These are phyloP conservation scores for Channa striata DNA, from an alignment of 2,797 vertebrate genomes.

Conservation along the genomic window DNA sequence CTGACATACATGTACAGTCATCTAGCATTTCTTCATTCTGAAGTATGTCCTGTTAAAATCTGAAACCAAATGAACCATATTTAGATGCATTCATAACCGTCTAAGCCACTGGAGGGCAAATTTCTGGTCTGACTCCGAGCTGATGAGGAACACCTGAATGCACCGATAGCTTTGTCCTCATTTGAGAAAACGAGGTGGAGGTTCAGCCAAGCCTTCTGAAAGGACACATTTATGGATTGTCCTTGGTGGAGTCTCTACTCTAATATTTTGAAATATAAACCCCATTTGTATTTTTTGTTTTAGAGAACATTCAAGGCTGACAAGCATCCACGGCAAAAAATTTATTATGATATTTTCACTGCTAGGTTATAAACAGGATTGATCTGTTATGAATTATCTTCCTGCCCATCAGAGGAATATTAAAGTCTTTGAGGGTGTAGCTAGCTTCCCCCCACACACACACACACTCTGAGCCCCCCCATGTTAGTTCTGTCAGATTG, in stretches of 20 bases:
- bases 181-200: neutral
- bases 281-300: neutral
- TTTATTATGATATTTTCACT: neutral
- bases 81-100: neutral
- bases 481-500: slow-evolving; percentile 40
- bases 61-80: slow-evolving; percentile 1
- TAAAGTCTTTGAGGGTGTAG: slow-evolving; percentile 44
- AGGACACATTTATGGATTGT: neutral
- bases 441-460: slow-evolving; percentile 36
- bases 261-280: neutral
- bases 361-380: slow-evolving; percentile 29
- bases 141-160: slow-evolving; percentile 8
- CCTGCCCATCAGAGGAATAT: slow-evolving; percentile 30
- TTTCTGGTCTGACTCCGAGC: neutral
- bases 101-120: neutral
- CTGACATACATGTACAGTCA: too few relatives aligned
- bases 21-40: neutral
- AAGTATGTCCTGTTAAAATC: neutral
- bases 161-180: slow-evolving; percentile 17
- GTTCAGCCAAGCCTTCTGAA: slow-evolving; percentile 11
- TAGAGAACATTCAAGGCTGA: neutral
- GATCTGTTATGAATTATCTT: slow-evolving; percentile 29
- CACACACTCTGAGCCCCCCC: slow-evolving; percentile 25
- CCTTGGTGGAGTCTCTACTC: too few relatives aligned
- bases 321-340: neutral